Evolutionary conservation across 2,888 invertebrate species (phyloP), one percentile per base, ranked within the genome.

Genomic region (Hirtodrosophila histrioides): DNA sequence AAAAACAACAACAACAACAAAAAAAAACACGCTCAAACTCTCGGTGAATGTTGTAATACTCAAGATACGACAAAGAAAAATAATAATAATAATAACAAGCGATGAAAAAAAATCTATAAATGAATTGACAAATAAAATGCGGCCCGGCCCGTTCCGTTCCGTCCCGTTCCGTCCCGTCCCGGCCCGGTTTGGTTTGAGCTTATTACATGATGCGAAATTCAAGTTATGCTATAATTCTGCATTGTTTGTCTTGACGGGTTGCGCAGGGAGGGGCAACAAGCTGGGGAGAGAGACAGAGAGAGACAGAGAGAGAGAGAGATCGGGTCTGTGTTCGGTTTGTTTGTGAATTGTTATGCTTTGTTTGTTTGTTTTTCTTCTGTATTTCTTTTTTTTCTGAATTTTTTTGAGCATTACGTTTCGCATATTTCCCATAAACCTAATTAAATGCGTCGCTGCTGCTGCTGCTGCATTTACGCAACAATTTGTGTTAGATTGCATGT

Each of bases 201-300:
- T 75, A 86, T 86, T 82, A 82, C 81, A 86, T 82, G 86, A 86
- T 75, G 81, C 78, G 78, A 82, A 83, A 84, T 68, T 78, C 77
- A 53, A 86, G 82, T 82, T 82, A 86, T 84, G 82, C 84, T 86
- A 86, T 86, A 84, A 86, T 82, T 82, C 82, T 80, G 82, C 82
- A 82, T 82, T 82, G 86, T 82, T 73, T 46, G 57, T 39, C 37
- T 60, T 45, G 29, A 4, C 12, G 4, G 24, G 24, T 5, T 12
- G n/a, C 24, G 11, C n/a, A 31, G 8, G n/a, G 11, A 7, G 7
- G 8, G 27, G 24, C n/a, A n/a, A 0, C 24, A n/a, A 29, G 12
- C 8, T 7, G 29, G 36, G 60, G 50, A 2, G 39, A 12, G 37
- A 7, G 11, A 6, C 29, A 8, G 17, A 9, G 12, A 39, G 56